These are phyloP conservation scores for Corvus cornix DNA, from an alignment of 2,113 vertebrate species.

Conservation along the genomic window DNA sequence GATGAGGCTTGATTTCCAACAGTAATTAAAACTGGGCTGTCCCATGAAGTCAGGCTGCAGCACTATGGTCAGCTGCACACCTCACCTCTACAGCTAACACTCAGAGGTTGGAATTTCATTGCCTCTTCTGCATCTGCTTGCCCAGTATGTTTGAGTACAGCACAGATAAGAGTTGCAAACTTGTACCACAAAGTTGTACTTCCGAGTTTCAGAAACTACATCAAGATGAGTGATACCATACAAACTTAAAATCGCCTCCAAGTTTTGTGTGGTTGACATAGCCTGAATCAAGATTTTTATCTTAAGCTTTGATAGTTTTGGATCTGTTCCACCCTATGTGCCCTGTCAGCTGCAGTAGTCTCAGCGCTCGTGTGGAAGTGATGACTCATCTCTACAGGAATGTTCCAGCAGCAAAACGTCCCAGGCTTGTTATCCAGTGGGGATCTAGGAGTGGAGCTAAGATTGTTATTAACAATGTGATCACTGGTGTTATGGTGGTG, in stretches of 20 bases:
- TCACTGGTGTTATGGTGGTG: not conserved
- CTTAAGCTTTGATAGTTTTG: not conserved
- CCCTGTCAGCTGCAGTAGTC: not conserved
- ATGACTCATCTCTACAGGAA: slow-evolving; percentile 21
- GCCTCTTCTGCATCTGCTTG: not conserved
- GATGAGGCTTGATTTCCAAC: not conserved
- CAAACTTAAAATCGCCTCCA: not conserved
- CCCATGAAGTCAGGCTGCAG: not conserved
- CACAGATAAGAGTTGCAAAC: not conserved
- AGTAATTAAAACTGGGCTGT: not conserved
- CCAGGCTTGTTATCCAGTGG: not conserved
- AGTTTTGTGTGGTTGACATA: not conserved
- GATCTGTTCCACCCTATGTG: not conserved
- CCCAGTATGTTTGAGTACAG: not conserved
- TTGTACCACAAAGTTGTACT: not conserved
- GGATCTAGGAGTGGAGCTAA: not conserved
- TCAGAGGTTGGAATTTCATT: not conserved
- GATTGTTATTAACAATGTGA: slow-evolving; percentile 8
- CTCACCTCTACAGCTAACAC: not conserved
- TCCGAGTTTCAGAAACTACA: not conserved
- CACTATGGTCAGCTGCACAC: not conserved
- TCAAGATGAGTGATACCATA: not conserved
- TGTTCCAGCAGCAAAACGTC: not conserved
- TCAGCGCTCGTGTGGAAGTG: not conserved
- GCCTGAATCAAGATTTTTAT: not conserved